These are phyloP conservation scores for Vespertilio murinus DNA, from an alignment of 2,797 vertebrate species.

Conservation along the genomic window DNA sequence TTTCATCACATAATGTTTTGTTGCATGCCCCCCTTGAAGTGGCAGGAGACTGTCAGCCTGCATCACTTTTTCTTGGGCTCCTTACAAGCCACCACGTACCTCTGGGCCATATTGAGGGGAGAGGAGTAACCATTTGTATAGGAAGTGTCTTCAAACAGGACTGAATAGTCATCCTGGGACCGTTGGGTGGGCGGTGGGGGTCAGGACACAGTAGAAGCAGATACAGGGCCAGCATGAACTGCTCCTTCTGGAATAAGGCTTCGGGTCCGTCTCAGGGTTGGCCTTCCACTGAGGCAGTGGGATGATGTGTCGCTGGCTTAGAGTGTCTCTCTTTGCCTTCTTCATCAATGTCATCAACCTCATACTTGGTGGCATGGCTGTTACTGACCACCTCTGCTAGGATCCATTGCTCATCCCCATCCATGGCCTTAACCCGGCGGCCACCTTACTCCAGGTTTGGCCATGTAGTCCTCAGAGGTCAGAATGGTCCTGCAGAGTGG, in stretches of 20 bases:
- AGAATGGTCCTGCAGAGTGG: conserved; percentile 93
- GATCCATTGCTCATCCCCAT: conserved; percentile 96
- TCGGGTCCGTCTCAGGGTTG: conserved; percentile 94
- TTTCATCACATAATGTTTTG: conserved; percentile 26
- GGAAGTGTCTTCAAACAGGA: conserved; percentile 95
- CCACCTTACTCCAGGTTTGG: conserved; percentile 94
- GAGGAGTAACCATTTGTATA: conserved; percentile 96
- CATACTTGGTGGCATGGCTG: conserved; percentile 94
- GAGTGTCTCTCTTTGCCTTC: conserved; percentile 95
- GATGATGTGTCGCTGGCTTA: conserved; percentile 92
- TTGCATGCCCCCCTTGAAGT: background rate
- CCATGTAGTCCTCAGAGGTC: conserved; percentile 93
- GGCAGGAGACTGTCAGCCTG: background rate
- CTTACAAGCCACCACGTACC: conserved; percentile 95
- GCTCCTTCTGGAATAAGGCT: conserved; percentile 94
- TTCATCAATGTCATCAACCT: conserved; percentile 96
- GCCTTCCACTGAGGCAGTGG: conserved; percentile 96
- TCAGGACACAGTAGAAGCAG: conserved; percentile 96
- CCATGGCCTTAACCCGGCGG: conserved; percentile 93
- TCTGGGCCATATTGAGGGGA: conserved; percentile 94
- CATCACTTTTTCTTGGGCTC: conserved; percentile 96
- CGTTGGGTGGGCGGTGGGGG: conserved; percentile 92
- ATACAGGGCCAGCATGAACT: conserved; percentile 94
- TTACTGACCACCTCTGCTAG: conserved; percentile 95
- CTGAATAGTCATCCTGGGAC: conserved; percentile 96